Conservation (phyloP, 2,113 vertebrate genomes). For the Urocitellus parryii region DNA sequence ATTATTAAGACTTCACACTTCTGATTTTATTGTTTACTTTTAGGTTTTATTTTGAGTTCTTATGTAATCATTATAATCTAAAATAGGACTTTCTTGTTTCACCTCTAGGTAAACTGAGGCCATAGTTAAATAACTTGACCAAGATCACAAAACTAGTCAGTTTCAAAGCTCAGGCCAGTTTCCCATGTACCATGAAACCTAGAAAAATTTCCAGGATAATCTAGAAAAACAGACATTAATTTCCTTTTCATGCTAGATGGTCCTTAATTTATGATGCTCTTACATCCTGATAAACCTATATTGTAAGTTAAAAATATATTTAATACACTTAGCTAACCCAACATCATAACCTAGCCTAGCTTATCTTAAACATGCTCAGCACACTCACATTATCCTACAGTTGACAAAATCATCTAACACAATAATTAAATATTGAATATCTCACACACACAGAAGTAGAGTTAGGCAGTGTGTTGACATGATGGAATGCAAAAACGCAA, state of each 20-base stretch:
- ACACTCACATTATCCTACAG: no score
- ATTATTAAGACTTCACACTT: constrained; percentile 6
- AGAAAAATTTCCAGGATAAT: constrained; percentile 14
- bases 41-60: not conserved
- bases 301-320: not conserved
- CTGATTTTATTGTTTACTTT: not conserved
- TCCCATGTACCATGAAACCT: not conserved
- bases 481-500: not conserved
- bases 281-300: not conserved
- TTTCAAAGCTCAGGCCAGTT: not conserved
- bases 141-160: not conserved
- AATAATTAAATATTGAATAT: not conserved
- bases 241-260: not conserved
- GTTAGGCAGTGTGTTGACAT: not conserved
- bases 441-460: not conserved
- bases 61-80: not conserved
- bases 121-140: not conserved
- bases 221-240: not conserved
- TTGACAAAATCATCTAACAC: not conserved
- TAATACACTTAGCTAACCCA: not conserved
- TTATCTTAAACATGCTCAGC: not conserved
- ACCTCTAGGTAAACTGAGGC: not conserved
- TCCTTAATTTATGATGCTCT: not conserved
- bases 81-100: constrained; percentile 8
- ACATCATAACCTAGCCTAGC: not conserved